These are phyloP conservation scores for Allacma fusca DNA, from an alignment of 2,888 invertebrate species.

Conservation along the genomic window DNA sequence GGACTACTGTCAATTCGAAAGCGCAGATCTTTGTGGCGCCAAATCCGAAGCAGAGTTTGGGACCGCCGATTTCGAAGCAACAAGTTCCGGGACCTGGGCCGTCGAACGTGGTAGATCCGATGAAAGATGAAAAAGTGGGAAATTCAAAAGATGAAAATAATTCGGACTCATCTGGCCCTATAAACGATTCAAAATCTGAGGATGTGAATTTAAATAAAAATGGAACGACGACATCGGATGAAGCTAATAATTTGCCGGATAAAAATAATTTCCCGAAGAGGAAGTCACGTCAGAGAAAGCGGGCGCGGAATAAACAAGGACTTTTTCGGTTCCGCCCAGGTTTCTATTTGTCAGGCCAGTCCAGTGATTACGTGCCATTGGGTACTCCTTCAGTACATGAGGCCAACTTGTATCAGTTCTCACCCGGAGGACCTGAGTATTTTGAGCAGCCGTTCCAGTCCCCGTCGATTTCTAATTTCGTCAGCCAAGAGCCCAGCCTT, in stretches of 20 bases:
- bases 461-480: constrained; percentile 54
- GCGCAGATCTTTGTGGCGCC: too few species aligned
- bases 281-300: constrained; percentile 23
- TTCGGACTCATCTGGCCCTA: too few species aligned
- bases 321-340: too few species aligned
- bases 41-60: too few species aligned
- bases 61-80: too few species aligned
- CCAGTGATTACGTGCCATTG: constrained; percentile 58
- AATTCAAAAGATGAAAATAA: constrained; percentile 5
- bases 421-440: constrained; percentile 54
- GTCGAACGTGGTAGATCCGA: background rate
- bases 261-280: too few species aligned
- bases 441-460: constrained; percentile 56
- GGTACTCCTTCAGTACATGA: constrained; percentile 37
- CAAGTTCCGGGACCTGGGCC: too few species aligned
- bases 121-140: background rate
- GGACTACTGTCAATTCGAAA: too few species aligned
- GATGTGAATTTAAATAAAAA: too few species aligned
- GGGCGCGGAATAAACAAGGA: background rate
- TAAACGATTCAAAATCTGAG: too few species aligned
- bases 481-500: constrained; percentile 16
- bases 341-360: constrained; percentile 24
- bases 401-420: constrained; percentile 42
- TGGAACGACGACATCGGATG: too few species aligned
- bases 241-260: too few species aligned